Base-by-base conservation (phyloP, 2,113 vertebrate species). In the Pleuronectes platessa region DNA sequence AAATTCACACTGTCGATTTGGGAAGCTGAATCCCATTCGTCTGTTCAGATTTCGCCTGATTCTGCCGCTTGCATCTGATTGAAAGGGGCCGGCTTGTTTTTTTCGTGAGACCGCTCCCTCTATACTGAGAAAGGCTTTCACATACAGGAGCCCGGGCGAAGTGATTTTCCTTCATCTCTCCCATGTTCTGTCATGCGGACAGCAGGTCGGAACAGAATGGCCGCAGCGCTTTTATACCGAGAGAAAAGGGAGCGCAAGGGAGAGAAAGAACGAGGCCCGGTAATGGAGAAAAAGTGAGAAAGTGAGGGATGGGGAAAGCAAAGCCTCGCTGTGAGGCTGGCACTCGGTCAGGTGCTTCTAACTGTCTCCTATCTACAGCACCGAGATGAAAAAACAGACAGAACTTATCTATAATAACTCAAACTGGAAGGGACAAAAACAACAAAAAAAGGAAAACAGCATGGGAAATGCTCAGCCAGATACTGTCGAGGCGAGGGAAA, bases 151-250 rank as follows among this genome's bases (percentile, higher is more conserved):
- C 51, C 68, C 17, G 51, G n/a, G 54, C 71, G 13, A 76, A 86
- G 79, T 77, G 71, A 78, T 81, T 90, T 90, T 88, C 83, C 73
- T 81, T 90, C 85, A 81, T 89, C 82, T 84, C 71, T 82, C 71
- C 76, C 54, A 58, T 82, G 81, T 53, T 84, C 81, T 10, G 74
- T 89, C 88, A 86, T 86, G 79, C 78, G 71, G 77, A 89, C 88
- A 88, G 89, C 74, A 82, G 83, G 82, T 71, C 81, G 81, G 85
- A 88, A 82, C 76, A 78, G 82, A 86, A 77, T 18, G 75, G 59
- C 71, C 31, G 67, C 80, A 84, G 79, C 4, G 74, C 88, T 78
- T 88, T 86, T 88, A 67, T 86, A 20, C 63, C 12, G 27, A 80
- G 75, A 76, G 71, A 81, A 76, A 84, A 72, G 61, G 56, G 27